Evolutionary conservation across 30 jellyfish, hydroid and myxozoan genomes (phyloP).

Genomic region (Catostylus mosaicus): DNA sequence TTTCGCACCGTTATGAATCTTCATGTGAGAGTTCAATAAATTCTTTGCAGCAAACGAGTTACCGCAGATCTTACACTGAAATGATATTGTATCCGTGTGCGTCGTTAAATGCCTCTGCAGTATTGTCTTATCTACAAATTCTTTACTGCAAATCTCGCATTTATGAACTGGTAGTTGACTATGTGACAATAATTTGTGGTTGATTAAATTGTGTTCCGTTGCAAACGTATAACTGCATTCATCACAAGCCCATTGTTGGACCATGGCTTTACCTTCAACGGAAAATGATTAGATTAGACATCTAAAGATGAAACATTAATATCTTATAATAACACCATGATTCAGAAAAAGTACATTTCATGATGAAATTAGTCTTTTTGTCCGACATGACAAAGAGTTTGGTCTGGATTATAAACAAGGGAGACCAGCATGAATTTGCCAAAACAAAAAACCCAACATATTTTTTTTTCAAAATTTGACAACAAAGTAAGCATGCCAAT

Average conservation of each 20-base stretch:
- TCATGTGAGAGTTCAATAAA: conserved; percentile 57
- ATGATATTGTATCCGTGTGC: conserved; percentile 37
- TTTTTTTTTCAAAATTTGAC: no score
- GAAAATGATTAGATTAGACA: not conserved
- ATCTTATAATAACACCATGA: no score
- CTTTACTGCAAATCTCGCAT: conserved; percentile 56
- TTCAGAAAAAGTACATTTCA: no score
- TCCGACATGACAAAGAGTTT: no score
- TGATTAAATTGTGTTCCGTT: conserved; percentile 31
- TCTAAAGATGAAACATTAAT: no score
- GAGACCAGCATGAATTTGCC: no score
- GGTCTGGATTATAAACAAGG: no score
- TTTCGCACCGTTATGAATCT: conserved; percentile 50
- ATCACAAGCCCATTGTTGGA: conserved; percentile 54
- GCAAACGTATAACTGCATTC: conserved; percentile 39
- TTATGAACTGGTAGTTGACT: conserved; percentile 34
- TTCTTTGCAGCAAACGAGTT: conserved; percentile 59
- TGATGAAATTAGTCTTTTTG: no score
- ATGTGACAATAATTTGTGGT: conserved; percentile 61
- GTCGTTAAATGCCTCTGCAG: conserved; percentile 57
- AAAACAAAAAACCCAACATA: no score
- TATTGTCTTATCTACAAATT: conserved; percentile 40
- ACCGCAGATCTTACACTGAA: conserved; percentile 66
- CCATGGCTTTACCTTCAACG: conserved; percentile 10
- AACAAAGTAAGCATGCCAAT: no score